Conservation (phyloP, 2,113 vertebrate species). For the Mellivora capensis region DNA sequence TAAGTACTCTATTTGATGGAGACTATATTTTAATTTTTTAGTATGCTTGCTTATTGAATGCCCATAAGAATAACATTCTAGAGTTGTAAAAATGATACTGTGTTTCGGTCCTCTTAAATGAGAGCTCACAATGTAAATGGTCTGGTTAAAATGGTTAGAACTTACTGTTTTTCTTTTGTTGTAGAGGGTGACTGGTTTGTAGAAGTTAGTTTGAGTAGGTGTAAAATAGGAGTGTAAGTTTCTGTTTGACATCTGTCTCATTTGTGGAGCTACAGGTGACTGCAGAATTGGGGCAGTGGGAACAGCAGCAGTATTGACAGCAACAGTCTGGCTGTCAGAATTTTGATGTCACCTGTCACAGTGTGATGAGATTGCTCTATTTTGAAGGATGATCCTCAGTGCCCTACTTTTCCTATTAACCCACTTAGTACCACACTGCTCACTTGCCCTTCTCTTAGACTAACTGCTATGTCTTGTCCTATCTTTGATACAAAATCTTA, state of each 20-base stretch:
- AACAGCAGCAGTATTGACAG: not conserved
- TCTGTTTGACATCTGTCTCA: not conserved
- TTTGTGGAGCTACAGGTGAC: not conserved
- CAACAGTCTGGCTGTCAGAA: not conserved
- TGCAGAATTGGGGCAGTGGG: not conserved
- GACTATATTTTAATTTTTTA: slow-evolving; percentile 23
- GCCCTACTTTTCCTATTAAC: slow-evolving; percentile 70
- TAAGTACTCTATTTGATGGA: not conserved
- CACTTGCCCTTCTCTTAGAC: slow-evolving; percentile 38
- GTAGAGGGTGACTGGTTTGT: not conserved
- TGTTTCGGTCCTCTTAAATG: slow-evolving; percentile 3
- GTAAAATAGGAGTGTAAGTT: not conserved
- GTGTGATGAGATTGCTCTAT: slow-evolving; percentile 26
- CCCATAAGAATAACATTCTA: not conserved
- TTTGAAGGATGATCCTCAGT: slow-evolving; percentile 39
- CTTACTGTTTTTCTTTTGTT: not conserved
- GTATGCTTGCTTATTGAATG: not conserved
- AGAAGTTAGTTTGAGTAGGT: not conserved
- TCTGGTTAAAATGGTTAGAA: not conserved
- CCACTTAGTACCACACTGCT: slow-evolving; percentile 38
- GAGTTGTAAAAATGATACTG: not conserved
- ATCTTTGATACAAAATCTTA: slow-evolving; percentile 57
- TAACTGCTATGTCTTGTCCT: slow-evolving; percentile 71
- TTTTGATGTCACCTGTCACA: slow-evolving; percentile 39
- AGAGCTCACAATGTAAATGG: not conserved